Conservation (phyloP, 2,888 invertebrate genomes). For the Campoplex nolae region DNA sequence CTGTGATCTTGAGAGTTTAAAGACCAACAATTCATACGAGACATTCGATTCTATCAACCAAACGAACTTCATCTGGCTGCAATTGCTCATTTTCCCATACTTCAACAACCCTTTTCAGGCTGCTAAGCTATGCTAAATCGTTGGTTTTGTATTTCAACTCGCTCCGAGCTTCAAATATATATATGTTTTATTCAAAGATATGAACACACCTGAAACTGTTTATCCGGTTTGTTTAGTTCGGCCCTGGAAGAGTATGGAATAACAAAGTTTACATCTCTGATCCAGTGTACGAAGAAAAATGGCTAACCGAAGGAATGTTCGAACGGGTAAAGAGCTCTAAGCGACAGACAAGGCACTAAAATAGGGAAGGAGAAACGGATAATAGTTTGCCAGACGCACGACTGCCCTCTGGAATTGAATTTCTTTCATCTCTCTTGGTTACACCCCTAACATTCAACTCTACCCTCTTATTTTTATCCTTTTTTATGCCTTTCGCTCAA, state of each 20-base stretch:
- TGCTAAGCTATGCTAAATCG: neutral
- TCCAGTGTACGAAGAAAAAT: neutral
- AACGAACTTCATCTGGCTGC: neutral
- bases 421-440: slow-evolving; percentile 42
- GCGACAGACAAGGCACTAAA: slow-evolving; percentile 21
- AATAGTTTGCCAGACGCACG: slow-evolving; percentile 59
- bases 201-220: slow-evolving; percentile 26
- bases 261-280: slow-evolving; percentile 32
- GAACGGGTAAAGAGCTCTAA: slow-evolving; percentile 9
- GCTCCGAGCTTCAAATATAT: neutral
- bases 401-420: slow-evolving; percentile 59
- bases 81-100: neutral
- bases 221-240: neutral
- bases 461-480: slow-evolving; percentile 16
- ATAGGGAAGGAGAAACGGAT: slow-evolving; percentile 41
- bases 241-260: neutral
- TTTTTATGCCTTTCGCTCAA: slow-evolving; percentile 21
- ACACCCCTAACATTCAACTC: slow-evolving; percentile 6
- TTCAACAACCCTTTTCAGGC: neutral
- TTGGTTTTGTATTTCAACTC: slow-evolving; percentile 1
- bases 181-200: neutral
- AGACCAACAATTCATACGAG: neutral
- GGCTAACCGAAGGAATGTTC: neutral
- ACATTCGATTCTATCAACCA: neutral
- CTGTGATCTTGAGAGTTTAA: neutral